A percentile compares a stretch with the other conserved stretches of the same genome.
Evolutionary conservation across 2,113 vertebrate genomes (phyloP).

Genomic region (Mus spicilegus): DNA sequence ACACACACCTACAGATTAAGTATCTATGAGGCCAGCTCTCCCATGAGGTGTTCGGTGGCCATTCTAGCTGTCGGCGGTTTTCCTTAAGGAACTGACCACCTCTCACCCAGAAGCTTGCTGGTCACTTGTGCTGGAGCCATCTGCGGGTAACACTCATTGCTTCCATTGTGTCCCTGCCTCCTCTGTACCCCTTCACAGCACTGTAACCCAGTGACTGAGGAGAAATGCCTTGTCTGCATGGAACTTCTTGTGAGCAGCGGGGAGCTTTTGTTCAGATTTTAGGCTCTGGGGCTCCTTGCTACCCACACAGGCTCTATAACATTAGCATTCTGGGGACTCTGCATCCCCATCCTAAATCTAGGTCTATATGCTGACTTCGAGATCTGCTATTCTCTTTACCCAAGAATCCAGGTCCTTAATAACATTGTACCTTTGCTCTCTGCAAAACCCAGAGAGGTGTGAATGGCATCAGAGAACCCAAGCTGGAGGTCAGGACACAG

Average conservation of each 20-base stretch:
- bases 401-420: not conserved
- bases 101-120: not conserved
- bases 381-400: not conserved
- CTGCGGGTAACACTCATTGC: not conserved
- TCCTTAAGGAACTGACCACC: not conserved
- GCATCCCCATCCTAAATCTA: not conserved
- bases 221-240: not conserved
- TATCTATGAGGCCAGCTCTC: not conserved
- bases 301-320: not conserved
- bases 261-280: not conserved
- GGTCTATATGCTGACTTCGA: not conserved
- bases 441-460: not conserved
- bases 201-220: not conserved
- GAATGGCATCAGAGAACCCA: fast-evolving
- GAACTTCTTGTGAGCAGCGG: not conserved
- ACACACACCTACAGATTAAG: not conserved
- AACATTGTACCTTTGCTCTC: not conserved
- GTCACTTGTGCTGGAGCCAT: not conserved
- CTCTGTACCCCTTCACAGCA: not conserved
- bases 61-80: not conserved
- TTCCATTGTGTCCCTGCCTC: not conserved
- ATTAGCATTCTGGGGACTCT: no score
- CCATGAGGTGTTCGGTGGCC: not conserved
- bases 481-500: not conserved
- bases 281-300: not conserved